Evolutionary conservation across 2,113 vertebrate species (phyloP).

Genomic region (Psittacula cyanocephala): DNA sequence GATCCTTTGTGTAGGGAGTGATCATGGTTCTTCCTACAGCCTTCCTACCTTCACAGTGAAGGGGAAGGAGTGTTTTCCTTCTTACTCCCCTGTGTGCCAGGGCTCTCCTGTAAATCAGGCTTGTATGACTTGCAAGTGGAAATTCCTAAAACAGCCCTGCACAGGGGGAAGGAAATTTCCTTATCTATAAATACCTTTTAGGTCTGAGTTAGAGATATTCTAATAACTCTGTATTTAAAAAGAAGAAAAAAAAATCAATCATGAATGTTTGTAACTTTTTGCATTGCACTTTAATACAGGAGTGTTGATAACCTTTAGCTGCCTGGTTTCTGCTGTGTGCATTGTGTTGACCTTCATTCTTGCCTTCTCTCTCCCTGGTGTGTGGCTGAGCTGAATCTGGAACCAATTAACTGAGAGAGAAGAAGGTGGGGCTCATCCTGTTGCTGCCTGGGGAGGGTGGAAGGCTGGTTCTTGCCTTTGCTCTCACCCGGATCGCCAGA

Average conservation of each 20-base stretch:
- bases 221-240: conserved; percentile 21
- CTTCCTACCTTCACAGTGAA: neutral
- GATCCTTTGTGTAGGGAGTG: neutral
- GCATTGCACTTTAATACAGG: conserved; percentile 73
- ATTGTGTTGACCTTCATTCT: neutral
- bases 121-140: neutral
- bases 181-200: neutral
- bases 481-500: neutral
- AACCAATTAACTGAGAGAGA: neutral
- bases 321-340: neutral
- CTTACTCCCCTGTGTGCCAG: neutral
- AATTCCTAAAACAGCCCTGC: neutral
- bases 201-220: neutral
- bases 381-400: neutral
- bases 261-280: conserved; percentile 64
- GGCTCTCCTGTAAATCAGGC: neutral
- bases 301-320: conserved; percentile 58
- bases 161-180: neutral
- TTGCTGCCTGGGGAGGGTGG: neutral
- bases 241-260: neutral
- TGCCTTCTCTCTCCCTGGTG: neutral
- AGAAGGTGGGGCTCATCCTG: neutral
- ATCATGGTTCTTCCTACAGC: neutral
- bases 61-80: neutral
- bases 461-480: neutral